Base-by-base conservation (phyloP, 2,113 vertebrate genomes). In the Rhea pennata region DNA sequence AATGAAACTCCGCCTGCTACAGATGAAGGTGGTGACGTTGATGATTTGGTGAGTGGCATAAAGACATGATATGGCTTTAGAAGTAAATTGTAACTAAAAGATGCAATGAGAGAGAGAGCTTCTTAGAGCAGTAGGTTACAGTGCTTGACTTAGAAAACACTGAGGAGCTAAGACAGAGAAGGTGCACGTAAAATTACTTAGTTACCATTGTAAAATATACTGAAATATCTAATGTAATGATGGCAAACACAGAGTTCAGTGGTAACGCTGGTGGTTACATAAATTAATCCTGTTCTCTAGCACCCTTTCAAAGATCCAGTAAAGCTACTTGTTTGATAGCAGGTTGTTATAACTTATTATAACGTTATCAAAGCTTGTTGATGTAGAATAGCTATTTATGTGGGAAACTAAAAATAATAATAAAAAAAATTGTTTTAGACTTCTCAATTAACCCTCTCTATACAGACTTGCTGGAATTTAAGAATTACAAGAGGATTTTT, bases 1-100 rank as follows among this genome's bases (percentile, higher is more conserved):
- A 95, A 92, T 26, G 98, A 98, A 90, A 90, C 79, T 40, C 67
- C 95, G 12, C 94, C 97, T 33, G 36, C 73, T 24, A 27, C 79
- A 73, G 98, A 98, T 61, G 99, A 99, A 85, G 97, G 96, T 56
- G 99, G 98, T 70, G 99, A 99, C 87, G 98, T 99, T 40, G 99
- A 99, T 95, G 99, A 99, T 95, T 97, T 99, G 98, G 99, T 99
- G 94, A 98, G 98, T 96, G 53, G 56, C 6, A 2, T 92, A 44
- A 94, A 87, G 64, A 59, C 29, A 31, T 7, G 7, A 33, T 76
- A 19, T 65, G 56, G 4, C 83, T 87, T 90, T 42, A 39, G 33
- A 75, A 86, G 85, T 73, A 42, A 91, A 29, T 44, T 86, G 5
- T 54, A 74, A 46, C 15, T 70, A 74, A 44, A 89, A 77, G 21